phyloP scores from a whole-genome alignment of 2,888 invertebrate species.

The Frankliniella intonsa region DNA sequence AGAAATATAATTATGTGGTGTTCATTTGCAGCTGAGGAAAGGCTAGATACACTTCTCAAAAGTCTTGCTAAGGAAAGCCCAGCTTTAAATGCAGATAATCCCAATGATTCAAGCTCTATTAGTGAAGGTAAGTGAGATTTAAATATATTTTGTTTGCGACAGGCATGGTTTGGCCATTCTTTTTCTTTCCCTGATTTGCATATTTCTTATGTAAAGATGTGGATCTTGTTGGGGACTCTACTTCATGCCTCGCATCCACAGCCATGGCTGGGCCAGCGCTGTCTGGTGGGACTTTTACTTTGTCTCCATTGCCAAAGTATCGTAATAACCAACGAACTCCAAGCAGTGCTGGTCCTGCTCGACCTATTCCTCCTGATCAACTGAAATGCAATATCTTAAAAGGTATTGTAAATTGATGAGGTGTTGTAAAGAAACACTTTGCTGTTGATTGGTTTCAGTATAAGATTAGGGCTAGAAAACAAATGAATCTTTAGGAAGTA shows the following conservation, averaged over 20 bases:
- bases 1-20: slow-evolving; percentile 25
- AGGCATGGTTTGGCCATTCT: slow-evolving; percentile 45
- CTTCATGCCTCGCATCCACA: not conserved
- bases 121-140: not conserved
- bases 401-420: slow-evolving; percentile 50
- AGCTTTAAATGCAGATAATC: slow-evolving; percentile 50
- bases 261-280: not conserved
- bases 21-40: slow-evolving; percentile 51
- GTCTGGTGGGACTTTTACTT: not conserved
- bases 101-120: slow-evolving; percentile 3
- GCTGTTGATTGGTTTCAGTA: no score
- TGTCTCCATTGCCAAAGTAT: slow-evolving; percentile 58
- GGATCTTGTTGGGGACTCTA: not conserved
- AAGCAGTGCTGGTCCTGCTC: slow-evolving; percentile 50
- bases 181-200: slow-evolving; percentile 37
- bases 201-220: slow-evolving; percentile 5
- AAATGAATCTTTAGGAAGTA: slow-evolving; percentile 47
- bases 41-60: slow-evolving; percentile 70
- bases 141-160: slow-evolving; percentile 42
- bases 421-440: no score
- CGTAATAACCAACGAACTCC: slow-evolving; percentile 55
- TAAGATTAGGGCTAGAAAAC: no score
- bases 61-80: slow-evolving; percentile 65
- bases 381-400: slow-evolving; percentile 93
- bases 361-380: slow-evolving; percentile 79